Base-by-base conservation (phyloP, 2,797 vertebrate genomes). In the Cephalopachus bancanus region DNA sequence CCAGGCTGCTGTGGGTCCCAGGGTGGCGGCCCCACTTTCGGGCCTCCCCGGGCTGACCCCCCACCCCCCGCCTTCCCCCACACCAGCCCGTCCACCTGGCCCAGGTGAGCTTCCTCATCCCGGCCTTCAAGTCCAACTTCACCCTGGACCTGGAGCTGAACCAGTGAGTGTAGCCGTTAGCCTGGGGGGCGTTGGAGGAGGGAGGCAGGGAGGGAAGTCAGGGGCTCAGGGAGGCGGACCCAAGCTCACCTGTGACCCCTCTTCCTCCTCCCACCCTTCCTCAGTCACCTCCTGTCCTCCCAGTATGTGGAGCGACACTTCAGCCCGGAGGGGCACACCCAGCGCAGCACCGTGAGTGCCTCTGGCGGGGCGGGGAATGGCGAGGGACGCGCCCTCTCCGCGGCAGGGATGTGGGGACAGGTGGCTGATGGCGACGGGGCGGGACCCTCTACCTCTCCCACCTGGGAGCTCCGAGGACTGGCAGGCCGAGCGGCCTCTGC, bases 131-230 rank as follows among this genome's bases (percentile, higher is more conserved):
- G 96, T 98, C 97, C 0, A 98, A 99, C 91, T 99, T 99, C 98
- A 99, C 99, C 96, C 98, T 99, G 97, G 99, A 99, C 98, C 98
- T 99, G 97, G 99, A 98, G 87, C 98, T 99, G 90, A 99, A 99
- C 98, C 99, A 99, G 99, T 99, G 98, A 99, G 99, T 98, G 85
- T 57, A 62, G 67, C 65, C 78, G 16, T 7, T 79, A 64, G 37
- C 51, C 60, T 0, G 28, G 11, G 26, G 53, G 72, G 12, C 2
- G 49, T 17, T 0, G 30, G 30, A 59, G 59, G 33, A 80, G 87
- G 20, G 1, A 51, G 28, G 10, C 37, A 8, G 49, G 44, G 64
- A 22, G 17, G 37, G 24, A 10, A 71, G 51, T 71, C 5, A 0
- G 71, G 53, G 33, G 37, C 37, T 37, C 15, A 19, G 53, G 80